Base-by-base conservation (phyloP, 2,888 invertebrate genomes). In the Andrena dorsata region DNA sequence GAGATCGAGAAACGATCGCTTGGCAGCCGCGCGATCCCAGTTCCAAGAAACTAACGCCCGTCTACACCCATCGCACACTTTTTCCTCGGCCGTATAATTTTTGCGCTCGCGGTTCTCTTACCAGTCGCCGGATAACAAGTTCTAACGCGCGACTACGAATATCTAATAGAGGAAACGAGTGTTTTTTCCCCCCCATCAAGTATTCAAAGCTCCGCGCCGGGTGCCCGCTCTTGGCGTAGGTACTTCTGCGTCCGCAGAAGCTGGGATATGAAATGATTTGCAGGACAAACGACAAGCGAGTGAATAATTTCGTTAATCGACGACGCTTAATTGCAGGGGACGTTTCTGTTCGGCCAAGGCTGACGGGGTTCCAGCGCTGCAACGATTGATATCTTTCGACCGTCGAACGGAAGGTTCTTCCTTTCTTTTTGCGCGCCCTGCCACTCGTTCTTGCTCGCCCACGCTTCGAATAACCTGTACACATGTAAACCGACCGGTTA, bases 401-500 rank as follows among this genome's bases (percentile, higher is more conserved):
- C 41, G 72, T 23, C 41, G 72, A 61, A 32, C 77, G 63, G 35
- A 41, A 41, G 58, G 28, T 70, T 84, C 80, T 76, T 84, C 61
- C 64, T 23, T 79, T 76, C 80, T 79, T 86, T 88, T 87, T 80
- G 71, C 76, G 74, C 26, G 73, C 86, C 23, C 56, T 78, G 82
- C 79, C 80, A 79, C 76, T 87, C 73, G 82, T 87, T 85, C 88
- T 83, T 80, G 89, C 82, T 88, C 88, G 88, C 88, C 88, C 83
- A 88, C 88, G 88, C 86, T 56, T 76, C 63, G 72, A 72, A 64
- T 80, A 88, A 88, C 86, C 88, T 81, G 83, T 89, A 89, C 88
- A 89, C 80, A 82, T 88, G 89, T 88, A 89, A 89, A 89, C 86
- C 82, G 82, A 88, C 89, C 89, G 88, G 88, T 88, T 89, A 88